Conservation (phyloP, 2,797 vertebrate species). For the Hirundo rustica region DNA sequence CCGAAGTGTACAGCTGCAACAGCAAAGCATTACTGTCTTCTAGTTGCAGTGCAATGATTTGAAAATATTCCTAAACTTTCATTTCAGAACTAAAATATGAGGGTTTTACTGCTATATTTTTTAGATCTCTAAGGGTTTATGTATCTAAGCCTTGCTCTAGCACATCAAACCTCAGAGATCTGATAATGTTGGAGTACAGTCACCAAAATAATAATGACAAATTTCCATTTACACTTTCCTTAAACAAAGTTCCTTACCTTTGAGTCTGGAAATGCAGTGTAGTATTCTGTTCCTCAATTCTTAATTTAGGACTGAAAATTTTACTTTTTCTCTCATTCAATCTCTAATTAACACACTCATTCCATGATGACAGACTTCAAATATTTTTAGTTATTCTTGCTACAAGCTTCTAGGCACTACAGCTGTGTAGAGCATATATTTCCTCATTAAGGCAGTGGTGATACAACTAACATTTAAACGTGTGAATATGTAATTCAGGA, state of each 20-base stretch:
- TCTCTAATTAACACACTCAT: neutral
- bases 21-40: neutral
- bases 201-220: neutral
- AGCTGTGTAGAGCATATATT: neutral
- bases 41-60: neutral
- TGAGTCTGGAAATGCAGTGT: neutral
- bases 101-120: accelerated
- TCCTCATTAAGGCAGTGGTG: neutral
- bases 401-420: neutral
- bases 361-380: neutral
- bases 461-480: slow-evolving; percentile 7
- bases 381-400: neutral
- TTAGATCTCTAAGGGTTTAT: neutral
- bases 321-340: neutral
- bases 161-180: neutral
- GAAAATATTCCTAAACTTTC: slow-evolving; percentile 13
- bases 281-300: neutral
- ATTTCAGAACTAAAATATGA: neutral
- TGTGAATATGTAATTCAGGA: slow-evolving; percentile 16
- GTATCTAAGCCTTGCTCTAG: neutral
- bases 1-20: neutral
- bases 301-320: neutral
- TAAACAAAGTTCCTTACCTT: neutral
- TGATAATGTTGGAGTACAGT: neutral
- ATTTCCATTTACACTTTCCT: neutral